Evolutionary conservation across 2,888 invertebrate genomes (phyloP).

Genomic region (Catocala sponsa): DNA sequence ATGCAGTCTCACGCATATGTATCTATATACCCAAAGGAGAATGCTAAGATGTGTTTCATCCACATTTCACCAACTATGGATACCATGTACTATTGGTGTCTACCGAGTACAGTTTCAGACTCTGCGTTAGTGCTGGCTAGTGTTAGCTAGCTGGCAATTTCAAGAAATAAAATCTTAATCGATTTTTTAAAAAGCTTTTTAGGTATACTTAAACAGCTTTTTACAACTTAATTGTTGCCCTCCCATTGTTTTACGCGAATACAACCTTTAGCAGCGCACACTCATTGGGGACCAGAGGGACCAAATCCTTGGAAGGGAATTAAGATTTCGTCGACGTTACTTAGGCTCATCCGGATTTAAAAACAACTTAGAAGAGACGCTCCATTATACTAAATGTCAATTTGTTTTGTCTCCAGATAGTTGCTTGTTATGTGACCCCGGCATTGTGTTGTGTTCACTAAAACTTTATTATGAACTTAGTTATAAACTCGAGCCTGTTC

Average conservation of each 20-base stretch:
- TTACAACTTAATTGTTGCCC: not conserved
- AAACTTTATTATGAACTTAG: conserved; percentile 12
- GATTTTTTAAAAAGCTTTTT: too few species aligned
- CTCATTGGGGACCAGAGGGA: conserved; percentile 12
- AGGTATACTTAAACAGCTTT: too few species aligned
- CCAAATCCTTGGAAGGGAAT: conserved; percentile 25
- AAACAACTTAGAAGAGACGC: conserved; percentile 29
- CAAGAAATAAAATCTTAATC: too few species aligned
- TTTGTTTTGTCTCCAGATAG: conserved; percentile 24
- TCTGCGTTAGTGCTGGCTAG: too few species aligned
- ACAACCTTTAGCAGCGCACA: conserved; percentile 10
- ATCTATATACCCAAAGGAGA: too few species aligned
- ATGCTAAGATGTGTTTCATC: too few species aligned
- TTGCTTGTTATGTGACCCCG: not conserved
- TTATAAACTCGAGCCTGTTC: not conserved
- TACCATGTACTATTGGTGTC: too few species aligned
- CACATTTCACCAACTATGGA: too few species aligned
- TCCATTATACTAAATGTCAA: conserved; percentile 28
- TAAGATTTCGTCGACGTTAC: conserved; percentile 23
- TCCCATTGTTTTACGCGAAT: conserved; percentile 5
- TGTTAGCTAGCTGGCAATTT: too few species aligned
- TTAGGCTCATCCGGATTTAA: conserved; percentile 31
- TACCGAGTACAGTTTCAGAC: too few species aligned
- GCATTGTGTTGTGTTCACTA: not conserved
- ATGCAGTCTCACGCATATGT: too few species aligned